phyloP scores from a whole-genome alignment of 2,888 invertebrate species.

The Spisula subtruncata region DNA sequence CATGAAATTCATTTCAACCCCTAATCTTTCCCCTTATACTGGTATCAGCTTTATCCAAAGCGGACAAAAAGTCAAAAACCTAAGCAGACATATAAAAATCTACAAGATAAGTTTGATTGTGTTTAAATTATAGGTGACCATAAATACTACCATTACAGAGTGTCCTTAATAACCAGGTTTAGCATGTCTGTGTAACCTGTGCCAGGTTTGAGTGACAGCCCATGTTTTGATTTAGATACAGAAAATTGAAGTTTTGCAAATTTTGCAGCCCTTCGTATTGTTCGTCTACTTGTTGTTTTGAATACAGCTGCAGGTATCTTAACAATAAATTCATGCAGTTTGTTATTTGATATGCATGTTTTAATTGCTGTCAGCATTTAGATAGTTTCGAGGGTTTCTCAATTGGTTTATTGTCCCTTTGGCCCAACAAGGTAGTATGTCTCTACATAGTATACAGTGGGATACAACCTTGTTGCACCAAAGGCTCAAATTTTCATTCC shows the following conservation, averaged over 20 bases:
- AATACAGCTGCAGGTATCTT: not conserved
- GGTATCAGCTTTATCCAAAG: not conserved
- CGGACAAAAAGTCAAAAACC: not conserved
- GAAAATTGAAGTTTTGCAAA: not conserved
- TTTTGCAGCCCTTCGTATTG: not conserved
- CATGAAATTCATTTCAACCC: not conserved
- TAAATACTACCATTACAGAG: not conserved
- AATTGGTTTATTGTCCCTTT: too few species aligned
- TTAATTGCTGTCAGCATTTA: not conserved
- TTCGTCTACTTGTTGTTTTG: not conserved
- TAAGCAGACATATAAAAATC: slow-evolving; percentile 3
- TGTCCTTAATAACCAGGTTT: not conserved
- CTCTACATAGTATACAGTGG: too few species aligned
- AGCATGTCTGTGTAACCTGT: not conserved
- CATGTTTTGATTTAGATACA: not conserved
- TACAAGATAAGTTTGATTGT: slow-evolving; percentile 37
- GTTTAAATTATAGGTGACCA: slow-evolving; percentile 37
- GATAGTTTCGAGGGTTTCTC: too few species aligned
- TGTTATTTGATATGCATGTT: slow-evolving; percentile 28
- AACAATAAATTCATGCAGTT: not conserved
- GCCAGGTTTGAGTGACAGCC: not conserved
- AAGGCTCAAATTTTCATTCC: too few species aligned
- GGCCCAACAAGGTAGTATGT: too few species aligned
- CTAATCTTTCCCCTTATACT: not conserved
- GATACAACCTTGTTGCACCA: too few species aligned